Evolutionary conservation across 2,113 vertebrate species (phyloP).

Genomic region (Caracal caracal): DNA sequence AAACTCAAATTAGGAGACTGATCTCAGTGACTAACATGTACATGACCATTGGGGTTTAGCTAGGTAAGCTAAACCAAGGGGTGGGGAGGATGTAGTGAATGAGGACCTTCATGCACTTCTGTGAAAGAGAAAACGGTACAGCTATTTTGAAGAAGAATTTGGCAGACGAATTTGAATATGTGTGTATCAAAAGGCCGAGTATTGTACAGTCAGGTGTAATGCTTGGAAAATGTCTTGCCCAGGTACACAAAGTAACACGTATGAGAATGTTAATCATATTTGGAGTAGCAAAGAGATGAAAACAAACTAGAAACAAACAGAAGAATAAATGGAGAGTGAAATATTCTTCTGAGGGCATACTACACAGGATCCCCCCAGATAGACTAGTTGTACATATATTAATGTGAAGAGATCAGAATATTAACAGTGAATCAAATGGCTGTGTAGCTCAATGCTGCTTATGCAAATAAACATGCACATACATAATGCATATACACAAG

Average conservation of each 20-base stretch:
- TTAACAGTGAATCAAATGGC: constrained; percentile 1
- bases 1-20: constrained; percentile 39
- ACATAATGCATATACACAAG: neutral
- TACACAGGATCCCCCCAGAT: neutral
- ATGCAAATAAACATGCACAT: neutral
- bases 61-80: neutral
- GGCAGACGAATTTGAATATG: neutral
- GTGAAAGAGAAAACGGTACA: neutral
- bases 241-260: neutral
- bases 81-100: neutral
- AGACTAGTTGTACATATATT: neutral
- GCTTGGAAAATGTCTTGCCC: neutral
- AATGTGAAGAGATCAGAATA: neutral
- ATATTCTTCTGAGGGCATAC: neutral
- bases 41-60: neutral
- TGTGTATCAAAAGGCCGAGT: neutral
- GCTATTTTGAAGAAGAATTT: constrained; percentile 31
- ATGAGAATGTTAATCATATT: neutral
- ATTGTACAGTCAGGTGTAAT: neutral
- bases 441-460: neutral
- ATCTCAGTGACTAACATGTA: neutral
- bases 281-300: neutral
- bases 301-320: constrained; percentile 12
- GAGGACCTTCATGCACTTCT: neutral
- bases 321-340: neutral